Evolutionary conservation across 1,140 invertebrate genomes (phyloP).

Genomic region (Plodia interpunctella): DNA sequence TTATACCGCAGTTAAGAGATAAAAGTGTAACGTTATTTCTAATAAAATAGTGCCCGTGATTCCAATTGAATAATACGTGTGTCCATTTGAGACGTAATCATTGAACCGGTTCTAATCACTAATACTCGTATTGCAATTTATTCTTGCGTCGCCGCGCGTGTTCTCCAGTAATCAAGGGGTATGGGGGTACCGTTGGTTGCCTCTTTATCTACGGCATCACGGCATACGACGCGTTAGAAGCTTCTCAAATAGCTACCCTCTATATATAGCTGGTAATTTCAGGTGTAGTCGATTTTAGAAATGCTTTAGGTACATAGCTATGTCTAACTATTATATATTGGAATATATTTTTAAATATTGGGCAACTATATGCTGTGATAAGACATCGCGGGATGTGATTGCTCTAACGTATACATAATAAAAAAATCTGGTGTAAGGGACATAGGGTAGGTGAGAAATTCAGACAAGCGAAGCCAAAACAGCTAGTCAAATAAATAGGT

Average conservation of each 20-base stretch:
- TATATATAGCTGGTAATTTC: neutral
- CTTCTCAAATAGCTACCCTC: neutral
- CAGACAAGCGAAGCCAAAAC: too few species aligned
- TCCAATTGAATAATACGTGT: constrained; percentile 50
- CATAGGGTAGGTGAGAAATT: too few species aligned
- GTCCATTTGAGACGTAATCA: constrained; percentile 43
- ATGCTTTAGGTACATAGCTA: too few species aligned
- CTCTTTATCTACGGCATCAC: constrained; percentile 23
- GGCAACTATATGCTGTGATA: too few species aligned
- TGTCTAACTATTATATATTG: too few species aligned
- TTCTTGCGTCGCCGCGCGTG: constrained; percentile 38
- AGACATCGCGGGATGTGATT: too few species aligned
- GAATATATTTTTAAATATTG: too few species aligned
- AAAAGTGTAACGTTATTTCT: constrained; percentile 21
- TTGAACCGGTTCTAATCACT: constrained; percentile 44
- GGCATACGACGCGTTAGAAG: constrained; percentile 31
- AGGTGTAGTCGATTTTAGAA: neutral
- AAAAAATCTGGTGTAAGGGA: too few species aligned
- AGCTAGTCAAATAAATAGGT: too few species aligned
- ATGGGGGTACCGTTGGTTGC: constrained; percentile 41
- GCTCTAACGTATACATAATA: too few species aligned
- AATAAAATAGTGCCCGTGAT: constrained; percentile 30
- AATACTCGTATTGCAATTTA: constrained; percentile 49
- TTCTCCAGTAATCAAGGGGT: constrained; percentile 41
- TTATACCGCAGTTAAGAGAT: neutral